These are phyloP conservation scores for Pammene aurita DNA, from an alignment of 2,888 invertebrate genomes.

Conservation along the genomic window DNA sequence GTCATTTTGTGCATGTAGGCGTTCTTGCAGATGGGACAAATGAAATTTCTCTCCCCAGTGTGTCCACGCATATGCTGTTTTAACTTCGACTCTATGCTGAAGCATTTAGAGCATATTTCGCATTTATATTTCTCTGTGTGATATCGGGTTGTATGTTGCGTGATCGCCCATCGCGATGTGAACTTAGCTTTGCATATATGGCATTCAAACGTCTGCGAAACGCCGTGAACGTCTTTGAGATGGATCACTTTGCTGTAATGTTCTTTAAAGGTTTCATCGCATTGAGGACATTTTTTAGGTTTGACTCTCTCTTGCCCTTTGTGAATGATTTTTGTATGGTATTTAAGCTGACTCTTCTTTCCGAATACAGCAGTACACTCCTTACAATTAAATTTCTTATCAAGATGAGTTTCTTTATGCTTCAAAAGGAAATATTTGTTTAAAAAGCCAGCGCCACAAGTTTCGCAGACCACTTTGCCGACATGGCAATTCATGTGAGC, in stretches of 20 bases:
- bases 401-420: constrained; percentile 59
- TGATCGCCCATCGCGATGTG: constrained; percentile 55
- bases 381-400: constrained; percentile 57
- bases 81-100: constrained; percentile 70
- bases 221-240: constrained; percentile 59
- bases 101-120: constrained; percentile 71
- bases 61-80: constrained; percentile 72
- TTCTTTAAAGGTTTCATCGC: constrained; percentile 58
- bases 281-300: constrained; percentile 58
- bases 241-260: constrained; percentile 62
- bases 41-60: constrained; percentile 68
- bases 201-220: constrained; percentile 55
- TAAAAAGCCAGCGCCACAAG: constrained; percentile 61
- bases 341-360: constrained; percentile 69
- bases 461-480: constrained; percentile 65
- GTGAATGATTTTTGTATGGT: constrained; percentile 70
- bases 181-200: constrained; percentile 57
- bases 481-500: constrained; percentile 62
- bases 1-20: constrained; percentile 71
- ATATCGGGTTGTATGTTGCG: constrained; percentile 59
- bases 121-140: constrained; percentile 76
- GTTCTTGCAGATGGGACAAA: constrained; percentile 71
- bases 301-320: constrained; percentile 54
- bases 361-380: constrained; percentile 66
- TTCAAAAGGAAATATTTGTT: constrained; percentile 58